A percentile compares a stretch with the other conserved stretches of the same genome.
Evolutionary conservation across 1,140 invertebrate genomes (phyloP).

Genomic region (Stegodyphus dumicola): DNA sequence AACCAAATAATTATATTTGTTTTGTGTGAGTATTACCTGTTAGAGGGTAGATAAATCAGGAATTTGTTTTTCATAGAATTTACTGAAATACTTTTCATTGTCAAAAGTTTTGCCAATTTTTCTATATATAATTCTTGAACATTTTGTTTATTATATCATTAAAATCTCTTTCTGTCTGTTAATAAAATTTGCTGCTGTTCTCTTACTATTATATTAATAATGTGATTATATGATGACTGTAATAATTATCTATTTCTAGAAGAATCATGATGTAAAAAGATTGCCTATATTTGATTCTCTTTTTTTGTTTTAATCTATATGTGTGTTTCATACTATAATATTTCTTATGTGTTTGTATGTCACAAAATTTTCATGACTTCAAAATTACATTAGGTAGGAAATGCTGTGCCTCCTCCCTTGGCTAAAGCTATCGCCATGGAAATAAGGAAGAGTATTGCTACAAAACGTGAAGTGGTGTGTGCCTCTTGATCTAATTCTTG

Average conservation of each 20-base stretch:
- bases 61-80: no score
- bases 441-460: slow-evolving; percentile 72
- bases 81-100: no score
- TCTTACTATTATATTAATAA: not conserved
- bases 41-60: no score
- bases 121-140: no score
- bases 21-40: no score
- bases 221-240: not conserved
- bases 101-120: no score
- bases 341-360: slow-evolving; percentile 19
- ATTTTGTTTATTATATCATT: no score
- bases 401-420: slow-evolving; percentile 87
- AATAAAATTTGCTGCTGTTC: no score
- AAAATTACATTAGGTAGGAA: slow-evolving; percentile 74
- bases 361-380: not conserved
- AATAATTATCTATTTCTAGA: not conserved
- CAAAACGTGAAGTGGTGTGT: not conserved
- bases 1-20: no score
- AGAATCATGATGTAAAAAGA: no score
- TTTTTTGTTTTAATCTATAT: slow-evolving; percentile 15
- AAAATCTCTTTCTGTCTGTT: no score
- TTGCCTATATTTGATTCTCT: not conserved
- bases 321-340: slow-evolving; percentile 27
- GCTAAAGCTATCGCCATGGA: slow-evolving; percentile 81
- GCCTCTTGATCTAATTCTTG: no score